These are phyloP conservation scores for Amblyornis subalaris DNA, from an alignment of 2,113 vertebrate genomes.

Conservation along the genomic window DNA sequence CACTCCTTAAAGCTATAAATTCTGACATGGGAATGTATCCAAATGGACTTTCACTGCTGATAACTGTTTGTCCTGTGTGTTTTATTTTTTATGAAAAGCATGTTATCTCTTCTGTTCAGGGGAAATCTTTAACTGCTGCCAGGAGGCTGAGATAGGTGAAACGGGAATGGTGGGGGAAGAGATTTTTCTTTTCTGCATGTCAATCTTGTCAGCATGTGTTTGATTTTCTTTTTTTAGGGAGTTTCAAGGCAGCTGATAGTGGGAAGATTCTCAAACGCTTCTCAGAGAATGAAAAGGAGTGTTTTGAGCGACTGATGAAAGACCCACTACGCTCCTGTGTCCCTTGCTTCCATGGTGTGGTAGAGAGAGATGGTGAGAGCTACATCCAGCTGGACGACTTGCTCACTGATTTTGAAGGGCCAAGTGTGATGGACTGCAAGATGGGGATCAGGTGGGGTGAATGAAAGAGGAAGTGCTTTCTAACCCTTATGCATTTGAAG, in stretches of 20 bases:
- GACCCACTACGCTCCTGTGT: conserved; percentile 82
- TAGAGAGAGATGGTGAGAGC: conserved; percentile 88
- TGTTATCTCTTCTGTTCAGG: neutral
- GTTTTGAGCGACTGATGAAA: conserved; percentile 83
- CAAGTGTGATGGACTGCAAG: conserved; percentile 97
- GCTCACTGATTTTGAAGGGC: conserved; percentile 85
- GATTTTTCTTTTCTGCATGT: neutral
- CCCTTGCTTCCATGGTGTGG: conserved; percentile 86
- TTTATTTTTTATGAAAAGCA: neutral
- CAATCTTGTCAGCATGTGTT: neutral
- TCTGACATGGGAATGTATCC: neutral
- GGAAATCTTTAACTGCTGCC: neutral
- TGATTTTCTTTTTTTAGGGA: conserved; percentile 73
- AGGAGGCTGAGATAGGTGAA: neutral
- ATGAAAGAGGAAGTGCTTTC: neutral
- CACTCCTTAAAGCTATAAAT: conserved; percentile 17
- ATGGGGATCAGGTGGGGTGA: conserved; percentile 89
- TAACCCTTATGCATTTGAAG: neutral
- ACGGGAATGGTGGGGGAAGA: neutral
- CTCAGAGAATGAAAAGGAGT: conserved; percentile 88
- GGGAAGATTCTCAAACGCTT: conserved; percentile 94
- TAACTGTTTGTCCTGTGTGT: neutral
- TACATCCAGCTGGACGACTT: conserved; percentile 92
- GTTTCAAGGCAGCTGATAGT: conserved; percentile 91
- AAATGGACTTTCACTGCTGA: neutral